Conservation (phyloP, 2,797 vertebrate genomes). For the Anolis apletophallus region DNA sequence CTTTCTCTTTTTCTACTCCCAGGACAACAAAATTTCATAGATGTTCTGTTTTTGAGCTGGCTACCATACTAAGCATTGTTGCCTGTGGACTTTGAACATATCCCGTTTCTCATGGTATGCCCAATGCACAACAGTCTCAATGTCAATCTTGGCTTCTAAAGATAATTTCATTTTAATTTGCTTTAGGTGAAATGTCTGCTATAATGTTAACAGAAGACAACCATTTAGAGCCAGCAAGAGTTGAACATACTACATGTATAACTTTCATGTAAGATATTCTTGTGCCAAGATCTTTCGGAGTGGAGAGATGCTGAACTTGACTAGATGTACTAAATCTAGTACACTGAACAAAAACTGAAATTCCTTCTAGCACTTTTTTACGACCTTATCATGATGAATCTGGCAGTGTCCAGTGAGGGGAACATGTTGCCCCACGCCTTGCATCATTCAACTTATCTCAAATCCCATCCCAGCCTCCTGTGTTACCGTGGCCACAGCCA, state of each 20-base stretch:
- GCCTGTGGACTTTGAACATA: no score
- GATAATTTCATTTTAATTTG: no score
- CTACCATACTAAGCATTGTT: neutral
- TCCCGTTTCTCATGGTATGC: no score
- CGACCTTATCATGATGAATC: neutral
- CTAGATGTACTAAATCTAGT: neutral
- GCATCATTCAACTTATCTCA: no score
- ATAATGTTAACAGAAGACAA: neutral
- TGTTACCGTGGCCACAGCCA: no score
- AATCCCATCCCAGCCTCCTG: no score
- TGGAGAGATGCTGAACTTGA: neutral
- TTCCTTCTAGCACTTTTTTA: neutral
- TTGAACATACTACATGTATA: neutral
- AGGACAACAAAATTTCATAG: constrained; percentile 38
- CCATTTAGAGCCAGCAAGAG: neutral
- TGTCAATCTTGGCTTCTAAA: no score
- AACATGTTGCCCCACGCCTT: no score
- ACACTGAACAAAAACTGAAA: neutral
- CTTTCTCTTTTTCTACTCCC: no score
- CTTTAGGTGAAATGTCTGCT: neutral
- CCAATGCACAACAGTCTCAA: no score
- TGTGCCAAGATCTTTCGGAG: neutral
- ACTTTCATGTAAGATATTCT: neutral
- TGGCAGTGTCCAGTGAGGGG: no score
- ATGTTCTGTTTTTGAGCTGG: neutral